These are phyloP conservation scores for Mormyrops attenuatus DNA, from an alignment of 2,797 vertebrate genomes.

Conservation along the genomic window DNA sequence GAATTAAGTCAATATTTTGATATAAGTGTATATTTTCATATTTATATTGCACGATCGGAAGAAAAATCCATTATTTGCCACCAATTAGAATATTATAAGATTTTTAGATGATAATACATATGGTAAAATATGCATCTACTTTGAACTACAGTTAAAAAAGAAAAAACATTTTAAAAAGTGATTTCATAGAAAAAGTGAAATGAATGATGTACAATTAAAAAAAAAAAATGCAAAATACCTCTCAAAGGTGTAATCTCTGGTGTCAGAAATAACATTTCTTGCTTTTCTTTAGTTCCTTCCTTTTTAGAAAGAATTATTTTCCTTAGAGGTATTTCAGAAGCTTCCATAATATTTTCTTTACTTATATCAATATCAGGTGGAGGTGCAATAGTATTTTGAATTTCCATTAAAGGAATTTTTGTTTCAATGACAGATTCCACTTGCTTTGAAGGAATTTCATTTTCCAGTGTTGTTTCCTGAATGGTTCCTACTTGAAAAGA, in stretches of 20 bases:
- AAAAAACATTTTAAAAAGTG: neutral
- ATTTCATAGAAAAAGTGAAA: neutral
- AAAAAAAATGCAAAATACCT: conserved; percentile 10
- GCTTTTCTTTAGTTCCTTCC: conserved; percentile 3
- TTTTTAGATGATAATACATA: neutral
- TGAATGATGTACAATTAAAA: neutral
- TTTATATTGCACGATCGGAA: neutral
- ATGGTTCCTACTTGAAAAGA: neutral
- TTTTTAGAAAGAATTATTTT: neutral
- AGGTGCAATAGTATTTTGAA: neutral
- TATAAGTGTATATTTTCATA: neutral
- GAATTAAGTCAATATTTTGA: neutral
- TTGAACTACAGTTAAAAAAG: neutral
- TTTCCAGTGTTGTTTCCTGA: neutral
- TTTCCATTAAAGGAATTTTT: neutral
- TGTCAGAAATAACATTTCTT: neutral
- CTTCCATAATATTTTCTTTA: neutral
- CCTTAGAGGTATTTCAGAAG: neutral
- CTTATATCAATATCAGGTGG: neutral
- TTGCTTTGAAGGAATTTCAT: conserved; percentile 2
- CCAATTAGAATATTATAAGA: neutral
- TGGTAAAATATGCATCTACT: neutral
- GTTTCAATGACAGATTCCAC: neutral
- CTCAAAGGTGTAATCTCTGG: neutral
- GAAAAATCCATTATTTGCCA: neutral